These are phyloP conservation scores for Sipha flava DNA, from an alignment of 1,140 invertebrate species.

Conservation along the genomic window DNA sequence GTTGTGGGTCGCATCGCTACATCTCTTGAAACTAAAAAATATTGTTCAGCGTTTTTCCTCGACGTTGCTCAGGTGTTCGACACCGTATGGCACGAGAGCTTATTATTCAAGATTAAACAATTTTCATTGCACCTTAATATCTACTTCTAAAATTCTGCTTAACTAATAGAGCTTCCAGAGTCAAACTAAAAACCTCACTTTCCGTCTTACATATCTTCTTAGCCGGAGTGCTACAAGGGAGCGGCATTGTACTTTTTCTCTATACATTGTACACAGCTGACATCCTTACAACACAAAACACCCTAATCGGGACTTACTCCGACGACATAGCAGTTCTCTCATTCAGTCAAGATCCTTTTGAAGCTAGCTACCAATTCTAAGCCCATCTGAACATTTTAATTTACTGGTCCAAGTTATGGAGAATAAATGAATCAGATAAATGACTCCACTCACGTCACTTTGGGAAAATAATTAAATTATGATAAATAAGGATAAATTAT, in stretches of 20 bases:
- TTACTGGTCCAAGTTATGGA: no score
- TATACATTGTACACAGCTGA: slow-evolving; percentile 21
- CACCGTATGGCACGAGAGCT: no score
- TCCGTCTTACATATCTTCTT: background rate
- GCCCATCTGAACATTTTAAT: background rate
- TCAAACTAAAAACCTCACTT: background rate
- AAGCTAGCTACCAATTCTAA: background rate
- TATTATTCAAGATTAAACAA: no score
- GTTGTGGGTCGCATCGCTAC: no score
- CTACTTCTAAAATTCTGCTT: no score
- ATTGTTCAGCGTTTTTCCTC: no score
- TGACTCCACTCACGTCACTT: background rate
- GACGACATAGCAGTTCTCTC: no score
- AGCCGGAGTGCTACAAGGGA: slow-evolving; percentile 1
- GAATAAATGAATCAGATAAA: background rate
- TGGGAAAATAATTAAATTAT: no score
- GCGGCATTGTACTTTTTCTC: background rate
- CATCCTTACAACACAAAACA: background rate
- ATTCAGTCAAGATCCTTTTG: background rate
- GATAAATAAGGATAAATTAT: no score
- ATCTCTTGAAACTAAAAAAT: background rate
- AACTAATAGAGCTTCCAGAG: no score
- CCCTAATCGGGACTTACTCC: background rate
- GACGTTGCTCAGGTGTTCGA: no score
- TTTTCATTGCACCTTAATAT: no score